These are phyloP conservation scores for Rachycentron canadum DNA, from an alignment of 2,797 vertebrate genomes.

Conservation along the genomic window DNA sequence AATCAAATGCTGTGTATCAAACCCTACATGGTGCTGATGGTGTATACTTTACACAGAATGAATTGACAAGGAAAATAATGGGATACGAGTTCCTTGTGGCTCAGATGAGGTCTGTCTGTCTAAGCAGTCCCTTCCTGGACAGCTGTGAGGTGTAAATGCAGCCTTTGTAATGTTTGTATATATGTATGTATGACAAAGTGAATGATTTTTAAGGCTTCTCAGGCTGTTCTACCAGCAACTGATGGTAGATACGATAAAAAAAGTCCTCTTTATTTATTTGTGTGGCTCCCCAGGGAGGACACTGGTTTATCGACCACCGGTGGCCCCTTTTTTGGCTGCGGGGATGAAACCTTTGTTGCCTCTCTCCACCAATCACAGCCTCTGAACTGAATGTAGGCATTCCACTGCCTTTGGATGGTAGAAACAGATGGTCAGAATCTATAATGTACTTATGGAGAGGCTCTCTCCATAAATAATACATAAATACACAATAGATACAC, in stretches of 20 bases:
- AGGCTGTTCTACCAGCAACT: conserved; percentile 42
- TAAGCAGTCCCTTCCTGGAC: not conserved
- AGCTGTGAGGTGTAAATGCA: conserved; percentile 39
- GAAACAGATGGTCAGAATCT: conserved; percentile 64
- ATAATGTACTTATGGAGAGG: conserved; percentile 33
- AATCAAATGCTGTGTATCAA: conserved; percentile 12
- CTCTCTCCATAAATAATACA: not conserved
- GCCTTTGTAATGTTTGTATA: conserved; percentile 43
- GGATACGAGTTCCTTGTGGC: not conserved
- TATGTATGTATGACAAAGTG: conserved; percentile 59
- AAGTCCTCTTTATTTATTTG: conserved; percentile 73
- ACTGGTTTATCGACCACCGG: conserved; percentile 54
- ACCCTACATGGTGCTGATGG: conserved; percentile 1
- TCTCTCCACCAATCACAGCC: conserved; percentile 64
- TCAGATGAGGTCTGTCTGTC: conserved; percentile 9
- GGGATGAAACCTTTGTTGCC: conserved; percentile 47
- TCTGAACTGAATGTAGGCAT: conserved; percentile 54
- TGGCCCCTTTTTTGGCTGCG: conserved; percentile 49
- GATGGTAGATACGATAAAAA: conserved; percentile 68
- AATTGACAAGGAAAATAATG: not conserved
- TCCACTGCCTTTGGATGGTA: conserved; percentile 62
- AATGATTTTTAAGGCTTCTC: conserved; percentile 50
- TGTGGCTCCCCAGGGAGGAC: conserved; percentile 52
- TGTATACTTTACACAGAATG: not conserved
- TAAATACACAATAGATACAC: too few relatives aligned